These are phyloP conservation scores for Heliopora coerulea DNA, from an alignment of 92 coral and sea anemone species.

Conservation along the genomic window DNA sequence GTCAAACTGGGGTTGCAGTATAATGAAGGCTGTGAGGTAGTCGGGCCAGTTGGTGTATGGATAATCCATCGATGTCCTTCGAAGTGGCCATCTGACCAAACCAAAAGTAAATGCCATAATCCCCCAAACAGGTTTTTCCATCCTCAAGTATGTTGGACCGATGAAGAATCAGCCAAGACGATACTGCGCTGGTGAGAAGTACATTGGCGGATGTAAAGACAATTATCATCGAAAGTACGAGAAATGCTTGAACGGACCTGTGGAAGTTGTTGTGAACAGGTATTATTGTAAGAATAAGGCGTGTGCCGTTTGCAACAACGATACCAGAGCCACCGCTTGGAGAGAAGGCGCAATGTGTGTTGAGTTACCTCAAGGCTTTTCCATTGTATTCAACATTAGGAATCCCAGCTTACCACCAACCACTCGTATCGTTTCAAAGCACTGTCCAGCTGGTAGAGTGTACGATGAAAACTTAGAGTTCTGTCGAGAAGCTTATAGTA, in stretches of 20 bases:
- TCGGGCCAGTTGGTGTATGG: conserved; percentile 6
- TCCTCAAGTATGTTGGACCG: not conserved
- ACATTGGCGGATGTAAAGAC: not conserved
- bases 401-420: not conserved
- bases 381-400: not conserved
- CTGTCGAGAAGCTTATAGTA: too few relatives aligned
- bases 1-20: not conserved
- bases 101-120: too few relatives aligned
- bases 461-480: not conserved
- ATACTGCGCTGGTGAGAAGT: not conserved
- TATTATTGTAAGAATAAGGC: too few relatives aligned
- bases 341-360: not conserved
- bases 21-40: not conserved
- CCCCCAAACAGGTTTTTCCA: too few relatives aligned
- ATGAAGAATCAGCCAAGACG: not conserved
- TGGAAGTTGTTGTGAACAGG: too few relatives aligned
- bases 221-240: too few relatives aligned
- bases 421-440: not conserved
- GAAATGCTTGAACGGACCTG: too few relatives aligned
- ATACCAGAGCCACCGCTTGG: not conserved
- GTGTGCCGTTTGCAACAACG: conserved; percentile 8
- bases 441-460: not conserved
- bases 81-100: too few relatives aligned
- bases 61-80: too few relatives aligned
- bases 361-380: too few relatives aligned